phyloP scores from a whole-genome alignment of 2,113 vertebrate genomes.

The Cyprinus carpio region DNA sequence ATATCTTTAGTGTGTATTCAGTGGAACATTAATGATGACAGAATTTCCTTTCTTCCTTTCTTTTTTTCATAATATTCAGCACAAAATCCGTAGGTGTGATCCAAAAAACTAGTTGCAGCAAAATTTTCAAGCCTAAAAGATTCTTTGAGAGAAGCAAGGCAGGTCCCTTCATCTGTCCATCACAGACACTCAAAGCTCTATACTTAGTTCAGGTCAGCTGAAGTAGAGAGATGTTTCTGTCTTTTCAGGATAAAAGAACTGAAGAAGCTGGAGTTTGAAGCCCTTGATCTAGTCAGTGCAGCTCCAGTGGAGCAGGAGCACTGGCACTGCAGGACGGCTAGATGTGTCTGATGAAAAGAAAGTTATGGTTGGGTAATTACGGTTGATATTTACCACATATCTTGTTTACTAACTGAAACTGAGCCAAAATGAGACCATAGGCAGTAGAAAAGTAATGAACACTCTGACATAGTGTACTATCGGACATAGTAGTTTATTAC shows the following conservation, averaged over 20 bases:
- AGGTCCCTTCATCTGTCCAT: slow-evolving; percentile 27
- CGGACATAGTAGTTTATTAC: not conserved
- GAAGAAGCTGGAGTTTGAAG: slow-evolving; percentile 22
- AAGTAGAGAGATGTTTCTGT: slow-evolving; percentile 37
- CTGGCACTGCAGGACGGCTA: not conserved
- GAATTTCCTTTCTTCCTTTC: not conserved
- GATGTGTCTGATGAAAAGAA: not conserved
- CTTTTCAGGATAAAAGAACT: slow-evolving; percentile 44
- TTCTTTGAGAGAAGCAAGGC: not conserved
- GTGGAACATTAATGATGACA: too few relatives aligned
- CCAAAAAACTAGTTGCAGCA: not conserved
- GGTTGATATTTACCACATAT: not conserved
- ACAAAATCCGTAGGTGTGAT: not conserved
- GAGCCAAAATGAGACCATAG: not conserved
- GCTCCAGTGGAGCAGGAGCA: slow-evolving; percentile 22
- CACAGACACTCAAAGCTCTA: slow-evolving; percentile 37
- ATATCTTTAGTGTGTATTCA: not conserved
- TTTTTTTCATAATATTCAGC: not conserved
- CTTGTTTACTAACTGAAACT: not conserved
- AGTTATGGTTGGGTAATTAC: not conserved
- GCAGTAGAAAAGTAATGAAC: not conserved
- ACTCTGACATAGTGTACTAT: not conserved
- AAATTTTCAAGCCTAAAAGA: not conserved
- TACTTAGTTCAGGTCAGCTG: slow-evolving; percentile 30
- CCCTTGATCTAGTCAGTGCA: slow-evolving; percentile 45